Evolutionary conservation across 1,140 invertebrate genomes (phyloP).

Genomic region (Neodiprion virginianus): DNA sequence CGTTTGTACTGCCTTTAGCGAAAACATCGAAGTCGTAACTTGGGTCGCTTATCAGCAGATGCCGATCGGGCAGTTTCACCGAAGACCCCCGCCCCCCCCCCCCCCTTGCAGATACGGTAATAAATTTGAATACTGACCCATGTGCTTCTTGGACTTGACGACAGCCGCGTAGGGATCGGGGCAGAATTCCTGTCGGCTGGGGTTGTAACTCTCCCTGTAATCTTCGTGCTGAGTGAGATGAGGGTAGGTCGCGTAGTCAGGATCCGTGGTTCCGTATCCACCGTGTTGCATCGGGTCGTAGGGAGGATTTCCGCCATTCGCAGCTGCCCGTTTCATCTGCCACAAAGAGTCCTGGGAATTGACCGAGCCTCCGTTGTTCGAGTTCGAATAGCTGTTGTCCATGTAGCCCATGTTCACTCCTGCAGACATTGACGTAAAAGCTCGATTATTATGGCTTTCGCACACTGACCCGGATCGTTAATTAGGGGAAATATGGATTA

Average conservation of each 20-base stretch:
- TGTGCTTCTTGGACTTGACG: slow-evolving; percentile 87
- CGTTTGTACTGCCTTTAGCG: too few relatives aligned
- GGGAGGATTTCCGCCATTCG: slow-evolving; percentile 68
- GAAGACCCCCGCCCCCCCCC: too few relatives aligned
- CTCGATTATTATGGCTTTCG: not conserved
- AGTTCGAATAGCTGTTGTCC: slow-evolving; percentile 91
- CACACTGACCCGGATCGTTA: too few relatives aligned
- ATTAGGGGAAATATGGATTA: too few relatives aligned
- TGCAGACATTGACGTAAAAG: slow-evolving; percentile 42
- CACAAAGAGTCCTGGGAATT: slow-evolving; percentile 94
- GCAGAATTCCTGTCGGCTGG: slow-evolving; percentile 84
- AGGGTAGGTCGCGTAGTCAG: slow-evolving; percentile 84
- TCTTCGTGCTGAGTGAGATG: slow-evolving; percentile 75
- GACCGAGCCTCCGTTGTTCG: slow-evolving; percentile 90
- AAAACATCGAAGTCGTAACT: too few relatives aligned
- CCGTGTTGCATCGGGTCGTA: slow-evolving; percentile 82
- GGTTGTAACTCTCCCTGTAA: slow-evolving; percentile 78
- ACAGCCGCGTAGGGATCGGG: slow-evolving; percentile 85
- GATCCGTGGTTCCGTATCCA: slow-evolving; percentile 80
- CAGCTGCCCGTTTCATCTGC: slow-evolving; percentile 88
- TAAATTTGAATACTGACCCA: slow-evolving; percentile 66
- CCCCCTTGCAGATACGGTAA: too few relatives aligned
- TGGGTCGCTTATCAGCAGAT: too few relatives aligned
- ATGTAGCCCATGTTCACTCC: slow-evolving; percentile 88
- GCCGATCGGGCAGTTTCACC: too few relatives aligned